Percentiles rank a stretch among this genome's conserved stretches.
Evolutionary conservation across 2,113 vertebrate genomes (phyloP).

Genomic region (Brachypodius melanocephalos): DNA sequence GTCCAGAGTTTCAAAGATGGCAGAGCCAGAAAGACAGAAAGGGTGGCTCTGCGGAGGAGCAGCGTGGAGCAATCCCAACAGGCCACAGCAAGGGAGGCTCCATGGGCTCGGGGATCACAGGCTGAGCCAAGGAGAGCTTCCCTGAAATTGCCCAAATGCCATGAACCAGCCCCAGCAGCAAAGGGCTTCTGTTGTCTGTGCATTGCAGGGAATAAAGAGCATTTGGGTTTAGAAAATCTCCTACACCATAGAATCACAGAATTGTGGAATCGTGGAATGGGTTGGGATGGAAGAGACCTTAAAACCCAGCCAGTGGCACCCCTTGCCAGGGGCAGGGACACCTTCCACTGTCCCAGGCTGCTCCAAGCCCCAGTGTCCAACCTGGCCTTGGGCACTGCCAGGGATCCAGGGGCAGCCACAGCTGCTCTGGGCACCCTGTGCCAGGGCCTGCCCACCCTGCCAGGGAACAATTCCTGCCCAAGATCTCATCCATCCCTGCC

Average conservation of each 20-base stretch:
- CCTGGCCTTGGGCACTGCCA: neutral
- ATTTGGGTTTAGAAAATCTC: neutral
- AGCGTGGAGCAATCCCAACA: neutral
- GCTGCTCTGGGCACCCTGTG: neutral
- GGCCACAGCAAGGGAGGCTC: neutral
- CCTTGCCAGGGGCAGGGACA: neutral
- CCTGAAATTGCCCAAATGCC: neutral
- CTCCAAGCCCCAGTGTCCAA: neutral
- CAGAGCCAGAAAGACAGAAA: neutral
- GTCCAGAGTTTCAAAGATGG: neutral
- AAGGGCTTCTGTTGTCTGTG: neutral
- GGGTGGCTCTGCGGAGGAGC: neutral
- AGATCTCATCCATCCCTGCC: neutral
- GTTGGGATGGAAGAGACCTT: rapidly evolving
- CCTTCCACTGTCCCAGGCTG: neutral
- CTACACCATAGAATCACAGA: rapidly evolving
- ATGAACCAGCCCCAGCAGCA: neutral
- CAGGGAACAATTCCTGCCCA: neutral
- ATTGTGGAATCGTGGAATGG: neutral
- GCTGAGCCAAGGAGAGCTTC: neutral
- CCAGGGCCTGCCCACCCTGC: neutral
- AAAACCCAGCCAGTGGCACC: rapidly evolving
- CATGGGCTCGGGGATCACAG: rapidly evolving
- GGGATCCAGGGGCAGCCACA: neutral
- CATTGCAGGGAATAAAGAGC: neutral